Percentiles rank a stretch among this genome's conserved stretches.
Evolutionary conservation across 2,888 invertebrate species (phyloP).

Genomic region (Hemaris fuciformis): DNA sequence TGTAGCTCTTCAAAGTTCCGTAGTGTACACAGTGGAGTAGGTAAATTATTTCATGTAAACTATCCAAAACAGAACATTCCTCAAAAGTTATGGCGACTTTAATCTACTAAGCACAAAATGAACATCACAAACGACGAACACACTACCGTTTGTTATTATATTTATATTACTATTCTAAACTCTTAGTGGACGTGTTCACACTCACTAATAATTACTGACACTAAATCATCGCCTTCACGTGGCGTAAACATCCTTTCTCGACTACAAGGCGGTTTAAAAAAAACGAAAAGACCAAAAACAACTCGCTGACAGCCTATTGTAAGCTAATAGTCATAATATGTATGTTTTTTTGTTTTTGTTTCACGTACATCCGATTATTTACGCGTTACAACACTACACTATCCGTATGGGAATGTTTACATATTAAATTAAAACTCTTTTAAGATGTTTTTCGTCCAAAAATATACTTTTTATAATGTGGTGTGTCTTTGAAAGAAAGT

Average conservation of each 20-base stretch:
- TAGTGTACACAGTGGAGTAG: neutral
- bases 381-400: slow-evolving; percentile 52
- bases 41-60: slow-evolving; percentile 9
- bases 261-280: slow-evolving; percentile 45
- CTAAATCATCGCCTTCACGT: slow-evolving; percentile 76
- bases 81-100: slow-evolving; percentile 36
- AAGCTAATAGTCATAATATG: slow-evolving; percentile 75
- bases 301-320: slow-evolving; percentile 71
- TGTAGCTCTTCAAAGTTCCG: slow-evolving; percentile 27
- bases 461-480: slow-evolving; percentile 21
- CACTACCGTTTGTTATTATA: slow-evolving; percentile 71
- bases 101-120: slow-evolving; percentile 53
- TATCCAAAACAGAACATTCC: slow-evolving; percentile 34
- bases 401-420: slow-evolving; percentile 75
- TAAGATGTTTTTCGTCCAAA: slow-evolving; percentile 23
- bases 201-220: slow-evolving; percentile 77
- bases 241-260: slow-evolving; percentile 74
- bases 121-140: slow-evolving; percentile 57
- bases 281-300: slow-evolving; percentile 65
- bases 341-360: slow-evolving; percentile 60
- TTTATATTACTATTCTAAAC: slow-evolving; percentile 70
- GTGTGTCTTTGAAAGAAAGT: slow-evolving; percentile 18
- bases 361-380: slow-evolving; percentile 59
- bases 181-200: slow-evolving; percentile 76
- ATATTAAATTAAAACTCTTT: slow-evolving; percentile 59